Evolutionary conservation across 2,888 invertebrate species (phyloP).

Genomic region (Acholoe squamosa): DNA sequence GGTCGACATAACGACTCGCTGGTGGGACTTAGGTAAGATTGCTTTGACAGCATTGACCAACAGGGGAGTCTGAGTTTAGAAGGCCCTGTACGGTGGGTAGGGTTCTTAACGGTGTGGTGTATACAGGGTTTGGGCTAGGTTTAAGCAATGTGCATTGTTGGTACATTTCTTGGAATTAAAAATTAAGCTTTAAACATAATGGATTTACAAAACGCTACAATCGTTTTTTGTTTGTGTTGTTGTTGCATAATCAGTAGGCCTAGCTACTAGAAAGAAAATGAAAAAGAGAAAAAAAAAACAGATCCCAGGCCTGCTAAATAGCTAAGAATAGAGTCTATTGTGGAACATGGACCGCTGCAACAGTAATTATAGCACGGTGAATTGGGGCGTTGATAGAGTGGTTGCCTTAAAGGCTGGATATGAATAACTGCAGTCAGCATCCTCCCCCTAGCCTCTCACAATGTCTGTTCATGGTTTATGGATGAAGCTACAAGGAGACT

Average conservation of each 20-base stretch:
- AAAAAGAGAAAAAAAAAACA: no score
- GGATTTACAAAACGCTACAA: no score
- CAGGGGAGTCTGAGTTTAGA: not conserved
- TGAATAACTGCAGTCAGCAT: not conserved
- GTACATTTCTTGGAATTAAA: no score
- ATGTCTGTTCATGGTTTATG: not conserved
- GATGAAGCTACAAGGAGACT: not conserved
- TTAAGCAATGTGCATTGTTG: no score
- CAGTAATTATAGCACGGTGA: not conserved
- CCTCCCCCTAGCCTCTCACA: not conserved
- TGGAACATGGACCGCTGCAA: no score
- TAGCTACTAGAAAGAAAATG: no score
- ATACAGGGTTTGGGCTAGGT: not conserved
- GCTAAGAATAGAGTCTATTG: no score
- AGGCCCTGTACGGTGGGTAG: not conserved
- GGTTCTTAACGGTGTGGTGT: not conserved
- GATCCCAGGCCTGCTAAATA: no score
- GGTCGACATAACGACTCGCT: not conserved
- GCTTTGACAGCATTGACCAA: not conserved
- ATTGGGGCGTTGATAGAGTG: not conserved
- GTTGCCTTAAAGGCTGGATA: not conserved
- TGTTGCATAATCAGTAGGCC: no score
- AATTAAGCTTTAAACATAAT: no score
- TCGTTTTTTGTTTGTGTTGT: no score
- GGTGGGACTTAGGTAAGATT: slow-evolving; percentile 4